phyloP scores from a whole-genome alignment of 1,140 invertebrate species.

The Coptotermes formosanus region DNA sequence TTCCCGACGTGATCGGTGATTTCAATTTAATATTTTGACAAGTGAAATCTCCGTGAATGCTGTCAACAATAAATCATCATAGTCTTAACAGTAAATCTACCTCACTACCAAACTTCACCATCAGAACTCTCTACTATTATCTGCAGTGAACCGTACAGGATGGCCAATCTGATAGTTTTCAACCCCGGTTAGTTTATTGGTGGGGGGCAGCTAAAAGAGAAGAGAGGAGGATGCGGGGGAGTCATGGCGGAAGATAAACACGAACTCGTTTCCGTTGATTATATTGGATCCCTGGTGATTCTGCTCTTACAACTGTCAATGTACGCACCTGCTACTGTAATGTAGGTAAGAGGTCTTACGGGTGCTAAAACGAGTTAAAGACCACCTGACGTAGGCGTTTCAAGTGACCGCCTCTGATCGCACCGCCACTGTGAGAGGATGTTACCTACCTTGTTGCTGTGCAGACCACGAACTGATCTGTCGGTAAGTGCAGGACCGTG shows the following conservation, averaged over 20 bases:
- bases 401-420: too few relatives aligned
- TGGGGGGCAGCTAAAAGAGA: too few relatives aligned
- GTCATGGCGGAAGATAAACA: not conserved
- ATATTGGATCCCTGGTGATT: not conserved
- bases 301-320: not conserved
- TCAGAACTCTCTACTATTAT: not conserved
- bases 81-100: not conserved
- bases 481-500: too few relatives aligned
- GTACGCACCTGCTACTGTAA: conserved; percentile 4
- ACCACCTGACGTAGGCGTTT: too few relatives aligned
- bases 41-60: not conserved
- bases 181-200: not conserved
- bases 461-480: too few relatives aligned
- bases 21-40: not conserved
- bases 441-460: too few relatives aligned
- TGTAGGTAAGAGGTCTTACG: not conserved
- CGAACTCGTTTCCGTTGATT: not conserved
- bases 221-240: not conserved
- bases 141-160: not conserved
- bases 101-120: too few relatives aligned
- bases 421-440: too few relatives aligned
- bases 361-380: not conserved
- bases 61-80: not conserved
- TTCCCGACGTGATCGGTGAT: not conserved
- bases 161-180: not conserved